phyloP scores from a whole-genome alignment of 2,888 invertebrate genomes.

The Drosophila fungiperda region DNA sequence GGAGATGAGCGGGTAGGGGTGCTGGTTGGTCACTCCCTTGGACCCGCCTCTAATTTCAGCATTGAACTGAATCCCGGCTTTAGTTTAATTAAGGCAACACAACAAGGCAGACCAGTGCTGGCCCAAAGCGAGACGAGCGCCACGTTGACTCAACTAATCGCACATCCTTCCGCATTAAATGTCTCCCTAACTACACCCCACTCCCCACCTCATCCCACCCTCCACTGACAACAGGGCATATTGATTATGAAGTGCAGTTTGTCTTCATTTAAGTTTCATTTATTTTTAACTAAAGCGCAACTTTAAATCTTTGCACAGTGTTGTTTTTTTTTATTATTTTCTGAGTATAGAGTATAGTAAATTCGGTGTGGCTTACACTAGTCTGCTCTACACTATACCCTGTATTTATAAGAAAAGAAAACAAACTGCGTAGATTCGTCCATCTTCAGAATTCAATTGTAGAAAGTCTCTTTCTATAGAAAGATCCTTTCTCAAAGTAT shows the following conservation, averaged over 20 bases:
- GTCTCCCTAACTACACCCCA: constrained; percentile 6
- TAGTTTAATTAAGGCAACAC: constrained; percentile 81
- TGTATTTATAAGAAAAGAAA: not conserved
- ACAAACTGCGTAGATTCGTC: not conserved
- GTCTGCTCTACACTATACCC: not conserved
- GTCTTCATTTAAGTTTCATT: not conserved
- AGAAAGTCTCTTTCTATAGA: not conserved
- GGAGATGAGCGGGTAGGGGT: not conserved
- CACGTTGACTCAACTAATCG: constrained; percentile 78
- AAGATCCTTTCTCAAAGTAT: not conserved
- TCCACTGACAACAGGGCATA: not conserved
- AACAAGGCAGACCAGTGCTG: constrained; percentile 72
- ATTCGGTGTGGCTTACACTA: not conserved
- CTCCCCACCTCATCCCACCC: constrained; percentile 2
- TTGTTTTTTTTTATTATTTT: not conserved
- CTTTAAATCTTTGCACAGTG: not conserved
- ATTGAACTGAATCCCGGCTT: constrained; percentile 78
- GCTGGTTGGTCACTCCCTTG: constrained; percentile 44
- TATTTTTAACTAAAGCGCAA: not conserved
- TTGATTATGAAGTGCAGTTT: not conserved
- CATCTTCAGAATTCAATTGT: not conserved
- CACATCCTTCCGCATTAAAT: constrained; percentile 79
- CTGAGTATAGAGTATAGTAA: not conserved
- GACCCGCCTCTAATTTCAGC: constrained; percentile 77
- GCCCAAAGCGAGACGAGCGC: constrained; percentile 50